Evolutionary conservation across 1,140 invertebrate species (phyloP), one percentile per base, ranked within the genome.

Genomic region (Drosophila ohnishii): DNA sequence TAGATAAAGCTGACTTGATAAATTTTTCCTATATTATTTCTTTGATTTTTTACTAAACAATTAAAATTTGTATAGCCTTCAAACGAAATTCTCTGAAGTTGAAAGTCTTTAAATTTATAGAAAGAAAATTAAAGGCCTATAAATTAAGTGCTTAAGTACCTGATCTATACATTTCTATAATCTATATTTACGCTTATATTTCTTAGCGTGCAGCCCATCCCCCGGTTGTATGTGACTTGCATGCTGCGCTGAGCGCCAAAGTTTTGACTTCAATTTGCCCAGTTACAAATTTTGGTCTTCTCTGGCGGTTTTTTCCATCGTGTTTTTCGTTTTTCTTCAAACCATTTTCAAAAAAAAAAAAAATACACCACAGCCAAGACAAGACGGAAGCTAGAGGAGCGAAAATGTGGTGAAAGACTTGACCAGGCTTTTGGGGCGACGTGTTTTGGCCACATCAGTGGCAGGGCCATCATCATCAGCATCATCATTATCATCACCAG

Each of bases 191-290:
- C n/a, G n/a, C n/a, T n/a, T n/a, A n/a, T n/a, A 25, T 55, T 55
- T 55, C 19, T 55, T 13, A 55, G 13, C 2, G 51, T 55, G 51
- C 47, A 57, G 44, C 19, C 45, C 25, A 48, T 42, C 51, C 30
- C 60, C 28, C 37, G 14, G 22, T 35, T 71, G 82, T 87, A 85
- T 85, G 82, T 85, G 82, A 85, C 82, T 71, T 87, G 82, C 82
- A 85, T 85, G 83, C 75, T 74, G 75, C 70, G 79, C 44, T 78
- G 61, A 69, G 55, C 78, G 70, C 75, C 83, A 85, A 85, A 87
- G 47, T 85, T 85, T 85, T 78, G 83, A 85, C 82, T 86, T 86
- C 69, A 81, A 85, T 86, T 85, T 85, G 74, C 64, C 82, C 75
- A 78, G 83, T 78, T 82, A 80, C 81, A 69, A 80, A 85, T 73